A percentile compares a stretch with the other conserved stretches of the same genome.
These are phyloP conservation scores for Urocitellus parryii DNA, from an alignment of 2,113 vertebrate species.

Conservation along the genomic window DNA sequence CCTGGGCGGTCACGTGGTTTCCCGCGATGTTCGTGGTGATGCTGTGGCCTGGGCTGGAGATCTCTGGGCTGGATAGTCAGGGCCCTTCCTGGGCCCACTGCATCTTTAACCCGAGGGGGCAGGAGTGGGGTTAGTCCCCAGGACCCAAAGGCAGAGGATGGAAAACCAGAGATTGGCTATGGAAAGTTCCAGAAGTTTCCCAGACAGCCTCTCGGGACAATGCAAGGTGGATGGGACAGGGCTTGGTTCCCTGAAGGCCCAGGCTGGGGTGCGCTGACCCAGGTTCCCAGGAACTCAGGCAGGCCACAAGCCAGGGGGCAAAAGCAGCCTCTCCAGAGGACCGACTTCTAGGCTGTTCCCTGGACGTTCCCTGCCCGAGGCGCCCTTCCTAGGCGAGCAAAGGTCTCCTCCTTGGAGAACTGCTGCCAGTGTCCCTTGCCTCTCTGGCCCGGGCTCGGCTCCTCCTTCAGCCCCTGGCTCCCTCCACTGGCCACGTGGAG, in stretches of 20 bases:
- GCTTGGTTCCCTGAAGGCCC: neutral
- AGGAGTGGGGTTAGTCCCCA: neutral
- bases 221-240: neutral
- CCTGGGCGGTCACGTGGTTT: neutral
- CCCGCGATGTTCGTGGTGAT: neutral
- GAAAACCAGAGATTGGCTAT: neutral
- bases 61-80: neutral
- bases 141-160: neutral
- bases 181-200: neutral
- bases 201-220: neutral
- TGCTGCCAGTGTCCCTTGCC: too few relatives aligned
- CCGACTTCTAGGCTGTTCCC: neutral
- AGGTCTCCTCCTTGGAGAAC: neutral
- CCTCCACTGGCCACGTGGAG: neutral
- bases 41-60: neutral
- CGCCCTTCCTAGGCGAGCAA: neutral
- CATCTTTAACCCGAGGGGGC: neutral
- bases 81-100: neutral
- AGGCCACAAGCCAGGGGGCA: neutral
- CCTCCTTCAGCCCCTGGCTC: neutral
- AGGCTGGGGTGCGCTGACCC: neutral
- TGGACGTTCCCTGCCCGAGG: neutral
- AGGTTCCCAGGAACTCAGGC: neutral
- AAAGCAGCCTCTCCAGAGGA: neutral
- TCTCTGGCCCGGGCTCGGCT: fast-evolving